Base-by-base conservation (phyloP, 2,797 vertebrate genomes). In the Netta rufina region DNA sequence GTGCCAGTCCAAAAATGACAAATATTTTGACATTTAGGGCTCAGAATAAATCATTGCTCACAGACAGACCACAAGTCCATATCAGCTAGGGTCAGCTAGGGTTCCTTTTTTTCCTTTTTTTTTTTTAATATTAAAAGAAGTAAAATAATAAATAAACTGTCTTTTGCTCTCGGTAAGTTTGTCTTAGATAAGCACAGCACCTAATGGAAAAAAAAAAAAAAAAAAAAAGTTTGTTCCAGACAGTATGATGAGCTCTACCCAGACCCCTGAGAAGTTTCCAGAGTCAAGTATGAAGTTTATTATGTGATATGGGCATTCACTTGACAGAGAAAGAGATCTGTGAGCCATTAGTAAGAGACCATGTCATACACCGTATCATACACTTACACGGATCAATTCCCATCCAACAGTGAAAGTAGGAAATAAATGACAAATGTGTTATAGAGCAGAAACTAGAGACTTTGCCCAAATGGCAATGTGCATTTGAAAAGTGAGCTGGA, bases 321-420 rank as follows among this genome's bases (percentile, higher is more conserved):
- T 65, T 89, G 86, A 36, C 77, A 92, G 30, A 85, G 43, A 73
- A 20, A 60, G 65, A 93, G 73, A 90, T 86, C 90, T 94, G 92
- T 92, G 73, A 91, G 51, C 70, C 76, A 86, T 86, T 93, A 92
- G 39, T 62, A 80, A 87, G 33, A 81, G 54, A 66, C 32, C 15
- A 16, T 69, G 87, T 65, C 69, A 62, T 43, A 39, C 49, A 67
- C 39, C 15, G 14, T 69, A 89, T 65, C 69, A 62, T 43, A 39
- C 53, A 67, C 36, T 89, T 79, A 69, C 57, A 83, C 36, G 74
- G 58, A 89, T 78, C 54, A 75, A 87, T 91, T 75, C 54, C 69
- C 47, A 83, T 70, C 79, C 62, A 78, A 70, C 41, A 78, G 17
- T 41, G 45, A 88, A 69, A 92, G 49, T 11, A 76, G n/a, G 30